These are phyloP conservation scores for Ceratina australensis DNA, from an alignment of 1,140 invertebrate species.

Conservation along the genomic window DNA sequence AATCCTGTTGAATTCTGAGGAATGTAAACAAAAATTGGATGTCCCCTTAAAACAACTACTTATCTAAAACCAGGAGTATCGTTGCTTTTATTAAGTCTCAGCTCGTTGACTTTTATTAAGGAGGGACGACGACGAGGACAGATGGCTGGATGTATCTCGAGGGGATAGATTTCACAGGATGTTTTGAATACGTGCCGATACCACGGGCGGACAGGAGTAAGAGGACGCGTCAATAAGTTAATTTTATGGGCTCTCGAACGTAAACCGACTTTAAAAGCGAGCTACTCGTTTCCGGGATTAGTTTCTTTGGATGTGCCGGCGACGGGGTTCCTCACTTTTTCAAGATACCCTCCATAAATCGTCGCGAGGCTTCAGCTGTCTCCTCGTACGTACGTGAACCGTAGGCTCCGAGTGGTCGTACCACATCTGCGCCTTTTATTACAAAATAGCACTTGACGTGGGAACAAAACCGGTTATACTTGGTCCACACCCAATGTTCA, in stretches of 20 bases:
- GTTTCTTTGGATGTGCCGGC: constrained; percentile 25
- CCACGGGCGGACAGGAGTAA: constrained; percentile 31
- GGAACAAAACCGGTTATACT: too few relatives aligned
- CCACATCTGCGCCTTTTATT: too few relatives aligned
- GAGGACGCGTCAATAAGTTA: constrained; percentile 11
- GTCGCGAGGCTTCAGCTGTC: constrained; percentile 41
- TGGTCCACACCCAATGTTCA: too few relatives aligned
- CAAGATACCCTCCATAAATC: constrained; percentile 46
- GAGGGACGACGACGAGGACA: not conserved
- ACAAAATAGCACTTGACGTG: too few relatives aligned
- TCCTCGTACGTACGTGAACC: not conserved
- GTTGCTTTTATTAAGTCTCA: too few relatives aligned
- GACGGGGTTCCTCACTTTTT: not conserved
- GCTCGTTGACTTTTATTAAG: not conserved
- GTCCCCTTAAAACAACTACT: not conserved
- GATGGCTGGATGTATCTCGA: constrained; percentile 41
- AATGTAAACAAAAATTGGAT: too few relatives aligned
- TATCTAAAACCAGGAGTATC: not conserved
- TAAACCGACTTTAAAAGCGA: not conserved
- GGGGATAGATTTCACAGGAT: constrained; percentile 55
- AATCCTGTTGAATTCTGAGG: too few relatives aligned
- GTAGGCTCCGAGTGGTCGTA: too few relatives aligned
- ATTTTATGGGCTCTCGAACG: constrained; percentile 35
- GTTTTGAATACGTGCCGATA: constrained; percentile 75
- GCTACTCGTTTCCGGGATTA: constrained; percentile 39